Evolutionary conservation across 1,140 invertebrate species (phyloP), one percentile per base, ranked within the genome.

Genomic region (Venturia canescens): DNA sequence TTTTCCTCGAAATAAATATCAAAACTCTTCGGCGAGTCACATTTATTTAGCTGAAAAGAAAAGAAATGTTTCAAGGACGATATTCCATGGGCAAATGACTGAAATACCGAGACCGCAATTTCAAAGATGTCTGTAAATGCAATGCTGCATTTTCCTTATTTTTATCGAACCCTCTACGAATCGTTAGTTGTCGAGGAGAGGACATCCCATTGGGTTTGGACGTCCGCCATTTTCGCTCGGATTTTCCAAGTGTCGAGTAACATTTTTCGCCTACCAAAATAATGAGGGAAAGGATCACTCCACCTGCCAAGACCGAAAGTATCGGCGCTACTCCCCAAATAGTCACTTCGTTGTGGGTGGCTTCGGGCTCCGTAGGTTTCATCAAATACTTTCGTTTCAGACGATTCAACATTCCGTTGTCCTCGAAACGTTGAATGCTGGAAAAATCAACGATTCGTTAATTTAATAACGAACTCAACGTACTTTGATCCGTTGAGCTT

Each of bases 361-460:
- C 57, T 1, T 38, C 38, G 0, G 44, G 6, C 16, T 38, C n/a
- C 16, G 31, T 50, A 0, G n/a, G 11, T 26, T 71, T 70, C 0
- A 13, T 57, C 21, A 79, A 38, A 80, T 82, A 67, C 50, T 74
- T 57, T 4, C 80, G 66, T 29, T 69, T 67, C 26, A 84, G 63
- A 13, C 69, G 81, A 18, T 78, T 75, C 16, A 86, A 18, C 21
- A 86, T 83, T 3, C 85, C 85, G 50, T 83, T 79, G 15, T 78
- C 48, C 57, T 76, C 69, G 26, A 84, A 84, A 69, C 77, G 80
- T 60, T 84, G 82, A 50, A 86, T 81, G 23, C 85, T 86, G 48
- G 1, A 84, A 57, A n/a, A n/a, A n/a, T n/a, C n/a, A n/a, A n/a
- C n/a, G n/a, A n/a, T n/a, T n/a, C n/a, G n/a, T n/a, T n/a, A n/a